Base-by-base conservation (phyloP, 92 coral and sea anemone species). In the Epizoanthus ramosus region DNA sequence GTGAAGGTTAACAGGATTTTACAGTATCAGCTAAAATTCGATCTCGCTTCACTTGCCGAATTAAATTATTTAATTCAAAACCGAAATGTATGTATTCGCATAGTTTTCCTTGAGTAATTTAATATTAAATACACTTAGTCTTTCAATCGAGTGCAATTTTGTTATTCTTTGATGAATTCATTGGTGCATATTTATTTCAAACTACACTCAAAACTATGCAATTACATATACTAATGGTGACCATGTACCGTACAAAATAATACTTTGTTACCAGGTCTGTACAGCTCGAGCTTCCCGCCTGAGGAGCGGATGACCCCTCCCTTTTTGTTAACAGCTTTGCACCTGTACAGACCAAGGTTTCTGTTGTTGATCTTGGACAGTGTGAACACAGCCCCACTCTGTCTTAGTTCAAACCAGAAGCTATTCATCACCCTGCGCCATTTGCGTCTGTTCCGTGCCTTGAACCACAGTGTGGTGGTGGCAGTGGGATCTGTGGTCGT, bases 201-300 rank as follows among this genome's bases (percentile, higher is more conserved):
- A 28, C 31, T 28, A 28, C 31, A 28, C 31, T 28, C 31, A 28
- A 28, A 28, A 28, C 31, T 28, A 28, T 28, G 31, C 31, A 28
- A 28, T 28, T 28, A 2, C 31, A 28, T 28, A 28, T 28, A 28
- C 31, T 43, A 43, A 43, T 43, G 9, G 50, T 43, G 50, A 43
- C 10, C 7, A 43, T 43, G 12, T 10, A 43, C 9, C 10, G 10
- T 7, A 43, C 50, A 43, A 43, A 9, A 0, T 16, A 71, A 45
- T 5, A 43, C 47, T n/a, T n/a, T n/a, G n/a, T 35, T 59, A 75
- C 69, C 61, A 33, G 81, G 81, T 59, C 59, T 75, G 19, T 58
- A 59, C 18, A 59, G 37, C 24, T 9, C 57, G 7, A 75, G 81
- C 8, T 56, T 37, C 14, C 18, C 81, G 2, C 57, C 53, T 39